Conservation (phyloP, 2,888 invertebrate species). For the Meteorus cinctellus region DNA sequence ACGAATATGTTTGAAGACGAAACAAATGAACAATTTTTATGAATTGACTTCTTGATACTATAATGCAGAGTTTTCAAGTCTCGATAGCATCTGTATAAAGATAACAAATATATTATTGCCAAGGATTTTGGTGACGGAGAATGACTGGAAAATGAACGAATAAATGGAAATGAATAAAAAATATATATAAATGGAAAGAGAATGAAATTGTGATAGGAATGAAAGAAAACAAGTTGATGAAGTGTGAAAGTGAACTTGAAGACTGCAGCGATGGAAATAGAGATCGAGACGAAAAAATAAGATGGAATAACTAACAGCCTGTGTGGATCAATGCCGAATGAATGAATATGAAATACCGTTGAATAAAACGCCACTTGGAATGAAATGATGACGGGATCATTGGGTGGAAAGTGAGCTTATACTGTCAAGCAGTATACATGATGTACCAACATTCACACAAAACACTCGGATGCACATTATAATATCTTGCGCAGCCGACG, state of each 20-base stretch:
- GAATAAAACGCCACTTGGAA: conserved; percentile 12
- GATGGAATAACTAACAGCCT: background rate
- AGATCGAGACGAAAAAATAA: conserved; percentile 16
- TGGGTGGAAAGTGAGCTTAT: conserved; percentile 7
- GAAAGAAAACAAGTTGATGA: conserved; percentile 9
- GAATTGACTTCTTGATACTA: no score
- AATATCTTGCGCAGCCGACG: conserved; percentile 39
- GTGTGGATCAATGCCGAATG: background rate
- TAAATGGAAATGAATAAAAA: no score
- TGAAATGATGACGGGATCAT: conserved; percentile 17
- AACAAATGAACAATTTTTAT: background rate
- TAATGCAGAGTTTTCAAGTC: no score
- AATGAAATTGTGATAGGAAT: background rate
- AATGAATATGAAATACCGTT: background rate
- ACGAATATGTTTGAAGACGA: no score
- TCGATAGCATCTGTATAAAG: background rate
- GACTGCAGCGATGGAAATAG: background rate
- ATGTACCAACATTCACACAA: conserved; percentile 39
- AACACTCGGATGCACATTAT: conserved; percentile 36
- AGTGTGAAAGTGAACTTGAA: background rate
- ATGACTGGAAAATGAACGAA: background rate
- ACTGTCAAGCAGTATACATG: conserved; percentile 37
- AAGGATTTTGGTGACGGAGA: background rate
- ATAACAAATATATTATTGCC: background rate
- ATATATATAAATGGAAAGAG: no score